A percentile compares a stretch with the other conserved stretches of the same genome.
phyloP scores from a whole-genome alignment of 1,140 invertebrate species.

The Caenorhabditis remanei region DNA sequence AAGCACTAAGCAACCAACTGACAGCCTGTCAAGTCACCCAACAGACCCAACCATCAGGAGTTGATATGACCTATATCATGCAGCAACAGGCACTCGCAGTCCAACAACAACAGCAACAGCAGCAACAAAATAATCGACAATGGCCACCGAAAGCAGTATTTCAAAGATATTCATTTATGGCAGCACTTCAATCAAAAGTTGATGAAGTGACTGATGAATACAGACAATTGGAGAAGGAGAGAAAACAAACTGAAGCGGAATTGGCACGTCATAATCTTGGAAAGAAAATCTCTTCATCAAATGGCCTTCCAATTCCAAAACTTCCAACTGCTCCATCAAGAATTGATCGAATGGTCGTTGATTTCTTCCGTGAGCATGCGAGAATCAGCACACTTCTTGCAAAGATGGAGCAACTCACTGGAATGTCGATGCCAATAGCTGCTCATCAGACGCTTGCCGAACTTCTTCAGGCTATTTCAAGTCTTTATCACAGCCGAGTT shows the following conservation, averaged over 20 bases:
- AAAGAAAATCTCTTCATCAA: slow-evolving; percentile 86
- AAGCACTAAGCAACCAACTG: slow-evolving; percentile 2
- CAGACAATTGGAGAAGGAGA: slow-evolving; percentile 86
- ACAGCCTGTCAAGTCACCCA: neutral
- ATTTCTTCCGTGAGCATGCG: slow-evolving; percentile 87
- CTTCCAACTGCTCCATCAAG: slow-evolving; percentile 86
- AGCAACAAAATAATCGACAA: slow-evolving; percentile 20
- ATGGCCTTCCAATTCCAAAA: slow-evolving; percentile 86
- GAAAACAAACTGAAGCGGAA: slow-evolving; percentile 88
- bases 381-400: slow-evolving; percentile 79
- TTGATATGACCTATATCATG: slow-evolving; percentile 52
- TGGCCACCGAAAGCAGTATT: slow-evolving; percentile 45
- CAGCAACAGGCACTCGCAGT: slow-evolving; percentile 43
- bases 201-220: slow-evolving; percentile 82
- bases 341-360: slow-evolving; percentile 87
- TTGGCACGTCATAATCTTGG: slow-evolving; percentile 86
- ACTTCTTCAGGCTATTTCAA: slow-evolving; percentile 73
- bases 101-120: slow-evolving; percentile 35
- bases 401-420: slow-evolving; percentile 76
- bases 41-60: slow-evolving; percentile 30
- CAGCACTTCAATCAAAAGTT: slow-evolving; percentile 37
- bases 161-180: slow-evolving; percentile 47
- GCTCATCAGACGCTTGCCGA: slow-evolving; percentile 69
- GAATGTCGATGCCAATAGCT: slow-evolving; percentile 63
- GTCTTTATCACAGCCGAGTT: slow-evolving; percentile 73